Conservation (phyloP, 2,113 vertebrate species). For the Silurus meridionalis region DNA sequence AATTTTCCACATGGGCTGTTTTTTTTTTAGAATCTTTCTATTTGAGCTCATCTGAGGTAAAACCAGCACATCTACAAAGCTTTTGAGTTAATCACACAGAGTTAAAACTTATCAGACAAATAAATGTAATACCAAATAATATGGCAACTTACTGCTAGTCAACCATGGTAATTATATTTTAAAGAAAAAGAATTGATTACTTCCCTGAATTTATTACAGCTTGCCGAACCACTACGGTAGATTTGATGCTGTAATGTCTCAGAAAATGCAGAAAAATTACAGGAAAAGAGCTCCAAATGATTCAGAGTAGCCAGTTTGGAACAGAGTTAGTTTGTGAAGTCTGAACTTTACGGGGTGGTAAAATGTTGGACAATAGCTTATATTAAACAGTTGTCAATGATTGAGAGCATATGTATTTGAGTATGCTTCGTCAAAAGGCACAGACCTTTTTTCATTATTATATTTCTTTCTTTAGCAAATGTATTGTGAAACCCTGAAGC, state of each 20-base stretch:
- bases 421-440: not conserved
- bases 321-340: conserved; percentile 11
- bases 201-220: not conserved
- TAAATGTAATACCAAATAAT: not conserved
- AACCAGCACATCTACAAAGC: conserved; percentile 33
- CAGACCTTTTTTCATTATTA: not conserved
- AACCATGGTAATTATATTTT: not conserved
- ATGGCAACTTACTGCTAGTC: not conserved
- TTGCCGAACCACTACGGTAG: not conserved
- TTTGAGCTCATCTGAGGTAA: conserved; percentile 33
- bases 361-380: conserved; percentile 12
- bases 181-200: not conserved
- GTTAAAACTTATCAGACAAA: not conserved
- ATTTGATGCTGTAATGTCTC: conserved; percentile 15
- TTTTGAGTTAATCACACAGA: conserved; percentile 26
- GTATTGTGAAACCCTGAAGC: too few species aligned
- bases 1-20: conserved; percentile 46
- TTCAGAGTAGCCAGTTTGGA: not conserved
- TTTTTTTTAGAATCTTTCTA: conserved; percentile 37
- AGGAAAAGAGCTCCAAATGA: not conserved
- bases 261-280: not conserved
- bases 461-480: not conserved
- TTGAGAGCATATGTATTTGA: conserved; percentile 13
- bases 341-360: not conserved
- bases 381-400: conserved; percentile 15